These are phyloP conservation scores for Channa argus DNA, from an alignment of 2,113 vertebrate species.

Conservation along the genomic window DNA sequence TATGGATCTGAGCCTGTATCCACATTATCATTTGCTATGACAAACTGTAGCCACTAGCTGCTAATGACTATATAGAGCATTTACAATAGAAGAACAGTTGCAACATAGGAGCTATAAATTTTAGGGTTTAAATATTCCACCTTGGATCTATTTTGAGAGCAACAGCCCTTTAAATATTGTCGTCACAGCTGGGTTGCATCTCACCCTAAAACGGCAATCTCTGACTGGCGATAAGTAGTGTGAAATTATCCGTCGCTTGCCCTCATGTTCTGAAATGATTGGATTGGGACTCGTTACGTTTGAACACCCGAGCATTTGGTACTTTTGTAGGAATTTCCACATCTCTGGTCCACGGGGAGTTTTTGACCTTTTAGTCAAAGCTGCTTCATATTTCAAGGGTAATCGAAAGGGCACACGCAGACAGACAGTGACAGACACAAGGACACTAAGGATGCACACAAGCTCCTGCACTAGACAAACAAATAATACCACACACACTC, in stretches of 20 bases:
- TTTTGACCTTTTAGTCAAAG: slow-evolving; percentile 67
- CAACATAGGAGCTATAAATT: too few relatives aligned
- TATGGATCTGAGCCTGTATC: too few relatives aligned
- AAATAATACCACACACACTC: neutral
- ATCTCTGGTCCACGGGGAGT: slow-evolving; percentile 33
- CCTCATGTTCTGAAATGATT: slow-evolving; percentile 16
- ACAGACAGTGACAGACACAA: neutral
- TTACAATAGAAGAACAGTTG: too few relatives aligned
- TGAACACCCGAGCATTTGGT: neutral
- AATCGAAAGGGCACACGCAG: slow-evolving; percentile 42
- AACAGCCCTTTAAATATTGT: neutral
- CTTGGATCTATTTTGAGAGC: neutral
- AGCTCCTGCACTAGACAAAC: neutral
- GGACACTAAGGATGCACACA: neutral
- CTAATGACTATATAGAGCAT: too few relatives aligned
- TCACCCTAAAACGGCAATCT: neutral
- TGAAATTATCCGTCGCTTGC: slow-evolving; percentile 8
- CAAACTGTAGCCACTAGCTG: too few relatives aligned
- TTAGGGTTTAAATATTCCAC: too few relatives aligned
- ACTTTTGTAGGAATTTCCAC: slow-evolving; percentile 51
- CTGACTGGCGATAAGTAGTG: neutral
- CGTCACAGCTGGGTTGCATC: neutral
- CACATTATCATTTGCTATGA: too few relatives aligned
- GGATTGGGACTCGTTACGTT: slow-evolving; percentile 11
- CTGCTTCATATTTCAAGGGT: slow-evolving; percentile 58